Conservation (phyloP, 2,113 vertebrate species). For the Embiotoca jacksoni region DNA sequence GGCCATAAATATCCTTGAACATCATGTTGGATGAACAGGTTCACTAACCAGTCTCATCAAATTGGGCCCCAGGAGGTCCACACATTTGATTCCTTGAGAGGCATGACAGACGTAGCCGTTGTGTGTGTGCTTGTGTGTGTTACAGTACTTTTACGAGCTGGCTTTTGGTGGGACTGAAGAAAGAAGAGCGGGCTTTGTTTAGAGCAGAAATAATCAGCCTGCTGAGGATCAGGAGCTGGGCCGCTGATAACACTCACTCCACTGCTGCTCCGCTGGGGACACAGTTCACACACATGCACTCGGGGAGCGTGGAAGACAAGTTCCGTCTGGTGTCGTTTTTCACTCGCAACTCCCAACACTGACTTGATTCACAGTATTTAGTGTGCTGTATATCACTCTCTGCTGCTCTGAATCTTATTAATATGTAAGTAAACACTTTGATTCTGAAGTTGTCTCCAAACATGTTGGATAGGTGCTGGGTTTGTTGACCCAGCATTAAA, state of each 20-base stretch:
- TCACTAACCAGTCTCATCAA: too few relatives aligned
- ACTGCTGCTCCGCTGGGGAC: slow-evolving; percentile 18
- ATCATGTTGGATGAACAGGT: too few relatives aligned
- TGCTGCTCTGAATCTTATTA: background rate
- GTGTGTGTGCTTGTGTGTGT: background rate
- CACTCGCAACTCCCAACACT: slow-evolving; percentile 5
- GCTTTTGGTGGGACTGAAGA: slow-evolving; percentile 1
- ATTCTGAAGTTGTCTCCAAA: background rate
- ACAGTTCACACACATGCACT: slow-evolving; percentile 7
- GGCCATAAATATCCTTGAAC: too few relatives aligned
- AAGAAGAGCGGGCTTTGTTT: slow-evolving; percentile 27
- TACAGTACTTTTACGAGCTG: background rate
- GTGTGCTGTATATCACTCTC: background rate
- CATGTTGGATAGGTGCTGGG: background rate
- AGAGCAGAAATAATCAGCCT: slow-evolving; percentile 26
- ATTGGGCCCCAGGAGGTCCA: too few relatives aligned
- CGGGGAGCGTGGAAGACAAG: background rate
- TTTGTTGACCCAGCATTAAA: too few relatives aligned
- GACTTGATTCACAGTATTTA: background rate
- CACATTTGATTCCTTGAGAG: too few relatives aligned
- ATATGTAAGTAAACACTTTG: background rate
- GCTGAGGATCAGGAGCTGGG: slow-evolving; percentile 12
- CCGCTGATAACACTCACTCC: slow-evolving; percentile 14
- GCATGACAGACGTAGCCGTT: too few relatives aligned
- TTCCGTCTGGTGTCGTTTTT: background rate